Evolutionary conservation across 2,113 vertebrate species (phyloP).

Genomic region (Cheirogaleus medius): DNA sequence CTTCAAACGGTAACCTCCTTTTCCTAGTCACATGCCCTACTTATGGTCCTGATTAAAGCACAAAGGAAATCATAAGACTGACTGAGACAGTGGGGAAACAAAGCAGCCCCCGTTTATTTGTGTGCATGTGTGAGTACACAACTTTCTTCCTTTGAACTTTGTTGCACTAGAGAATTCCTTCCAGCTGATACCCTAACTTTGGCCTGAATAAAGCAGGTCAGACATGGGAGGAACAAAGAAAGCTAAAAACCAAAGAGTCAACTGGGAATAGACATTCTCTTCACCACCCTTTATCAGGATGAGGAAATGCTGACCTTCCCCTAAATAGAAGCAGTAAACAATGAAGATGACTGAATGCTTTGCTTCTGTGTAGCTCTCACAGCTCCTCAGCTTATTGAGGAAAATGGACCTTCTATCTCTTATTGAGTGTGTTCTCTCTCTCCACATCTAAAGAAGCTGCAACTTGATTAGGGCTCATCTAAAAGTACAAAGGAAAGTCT

Average conservation of each 20-base stretch:
- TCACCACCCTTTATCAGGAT: conserved; percentile 26
- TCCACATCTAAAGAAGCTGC: conserved; percentile 52
- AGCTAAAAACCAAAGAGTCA: conserved; percentile 29
- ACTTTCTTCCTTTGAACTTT: neutral
- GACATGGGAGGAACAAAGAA: conserved; percentile 32
- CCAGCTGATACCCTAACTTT: neutral
- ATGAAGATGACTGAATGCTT: neutral
- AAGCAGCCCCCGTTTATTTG: neutral
- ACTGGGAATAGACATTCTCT: neutral
- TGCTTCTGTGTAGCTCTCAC: neutral
- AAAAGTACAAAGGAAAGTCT: conserved; percentile 33
- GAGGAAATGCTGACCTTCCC: conserved; percentile 48
- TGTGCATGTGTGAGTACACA: too few species aligned
- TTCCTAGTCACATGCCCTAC: conserved; percentile 54
- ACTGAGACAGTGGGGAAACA: neutral
- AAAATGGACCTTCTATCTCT: conserved; percentile 45
- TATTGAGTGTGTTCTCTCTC: neutral
- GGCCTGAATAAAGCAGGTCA: conserved; percentile 52
- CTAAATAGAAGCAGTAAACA: conserved; percentile 52
- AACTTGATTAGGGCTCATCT: conserved; percentile 51
- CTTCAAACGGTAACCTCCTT: conserved; percentile 69
- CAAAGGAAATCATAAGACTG: conserved; percentile 37
- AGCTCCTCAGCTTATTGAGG: neutral
- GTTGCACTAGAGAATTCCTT: neutral
- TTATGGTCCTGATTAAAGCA: conserved; percentile 52